Evolutionary conservation across 2,797 vertebrate genomes (phyloP).

Genomic region (Huso huso): DNA sequence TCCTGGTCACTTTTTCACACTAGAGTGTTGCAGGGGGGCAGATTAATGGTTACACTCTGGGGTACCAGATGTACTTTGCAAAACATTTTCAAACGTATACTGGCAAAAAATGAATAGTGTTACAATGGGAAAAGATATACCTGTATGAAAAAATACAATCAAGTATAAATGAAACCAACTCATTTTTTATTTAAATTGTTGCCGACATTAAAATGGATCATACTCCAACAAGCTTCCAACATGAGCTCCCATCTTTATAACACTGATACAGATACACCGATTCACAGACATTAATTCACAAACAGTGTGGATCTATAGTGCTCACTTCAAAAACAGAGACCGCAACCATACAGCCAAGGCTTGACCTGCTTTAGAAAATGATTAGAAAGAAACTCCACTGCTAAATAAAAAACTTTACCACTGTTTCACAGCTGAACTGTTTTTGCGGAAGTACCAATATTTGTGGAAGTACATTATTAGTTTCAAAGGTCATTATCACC

Average conservation of each 20-base stretch:
- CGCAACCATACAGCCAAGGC: conserved; percentile 60
- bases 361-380: conserved; percentile 63
- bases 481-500: conserved; percentile 63
- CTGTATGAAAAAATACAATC: conserved; percentile 11
- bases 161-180: conserved; percentile 19
- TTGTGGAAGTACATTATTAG: conserved; percentile 58
- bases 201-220: conserved; percentile 70
- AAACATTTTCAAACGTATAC: not conserved
- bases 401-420: conserved; percentile 49
- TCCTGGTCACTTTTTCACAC: too few species aligned
- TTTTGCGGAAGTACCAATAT: conserved; percentile 65
- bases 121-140: too few species aligned
- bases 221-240: conserved; percentile 65
- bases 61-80: too few species aligned
- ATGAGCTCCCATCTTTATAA: conserved; percentile 62
- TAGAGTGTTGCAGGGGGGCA: too few species aligned
- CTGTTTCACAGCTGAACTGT: conserved; percentile 24
- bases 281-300: conserved; percentile 52
- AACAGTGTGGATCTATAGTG: conserved; percentile 42
- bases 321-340: conserved; percentile 42
- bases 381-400: conserved; percentile 57
- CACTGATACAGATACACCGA: conserved; percentile 68
- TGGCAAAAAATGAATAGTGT: not conserved
- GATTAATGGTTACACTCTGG: too few species aligned
- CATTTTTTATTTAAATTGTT: conserved; percentile 57